Evolutionary conservation across 2,797 vertebrate species (phyloP).

Genomic region (Myotis pilosus): DNA sequence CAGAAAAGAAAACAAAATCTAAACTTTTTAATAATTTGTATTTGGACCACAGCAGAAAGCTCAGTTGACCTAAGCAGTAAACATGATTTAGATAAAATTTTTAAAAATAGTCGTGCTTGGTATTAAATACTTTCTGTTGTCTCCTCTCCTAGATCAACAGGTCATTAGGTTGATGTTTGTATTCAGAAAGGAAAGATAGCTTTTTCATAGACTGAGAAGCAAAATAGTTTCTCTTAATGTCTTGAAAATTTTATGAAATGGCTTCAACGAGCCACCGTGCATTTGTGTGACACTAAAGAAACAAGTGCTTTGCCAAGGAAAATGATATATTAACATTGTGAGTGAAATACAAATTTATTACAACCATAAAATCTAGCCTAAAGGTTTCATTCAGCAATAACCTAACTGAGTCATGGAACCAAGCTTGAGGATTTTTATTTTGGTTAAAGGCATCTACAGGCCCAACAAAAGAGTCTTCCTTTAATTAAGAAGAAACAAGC

Average conservation of each 20-base stretch:
- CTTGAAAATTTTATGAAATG: not conserved
- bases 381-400: not conserved
- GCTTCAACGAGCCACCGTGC: not conserved
- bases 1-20: not conserved
- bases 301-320: not conserved
- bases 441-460: not conserved
- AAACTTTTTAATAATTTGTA: not conserved
- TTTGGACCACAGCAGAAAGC: not conserved
- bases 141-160: not conserved
- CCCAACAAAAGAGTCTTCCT: not conserved
- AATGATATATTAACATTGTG: not conserved
- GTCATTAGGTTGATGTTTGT: not conserved
- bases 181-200: not conserved
- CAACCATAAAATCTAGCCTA: not conserved
- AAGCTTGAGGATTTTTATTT: not conserved
- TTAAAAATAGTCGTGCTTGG: not conserved
- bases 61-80: not conserved
- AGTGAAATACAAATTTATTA: not conserved
- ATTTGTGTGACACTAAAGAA: not conserved
- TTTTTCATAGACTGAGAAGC: not conserved
- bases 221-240: not conserved
- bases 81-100: not conserved
- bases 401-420: not conserved
- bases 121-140: not conserved
- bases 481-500: not conserved